phyloP scores from a whole-genome alignment of 2,113 vertebrate species.

The Xerus inauris region DNA sequence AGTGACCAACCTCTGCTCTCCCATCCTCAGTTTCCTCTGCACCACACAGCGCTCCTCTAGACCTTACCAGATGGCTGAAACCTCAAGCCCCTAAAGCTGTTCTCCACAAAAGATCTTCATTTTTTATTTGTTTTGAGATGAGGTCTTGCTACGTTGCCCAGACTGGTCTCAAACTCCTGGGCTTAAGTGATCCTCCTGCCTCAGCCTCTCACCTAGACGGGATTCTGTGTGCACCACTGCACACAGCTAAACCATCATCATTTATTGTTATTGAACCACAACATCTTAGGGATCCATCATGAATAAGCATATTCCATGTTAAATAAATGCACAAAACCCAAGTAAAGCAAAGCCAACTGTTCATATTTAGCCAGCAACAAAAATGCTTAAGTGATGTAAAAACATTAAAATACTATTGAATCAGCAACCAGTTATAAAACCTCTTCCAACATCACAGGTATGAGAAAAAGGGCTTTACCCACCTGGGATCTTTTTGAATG shows the following conservation, averaged over 20 bases:
- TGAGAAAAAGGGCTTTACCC: conserved; percentile 84
- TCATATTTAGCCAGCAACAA: not conserved
- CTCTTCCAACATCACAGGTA: conserved; percentile 28
- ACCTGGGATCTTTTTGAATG: conserved; percentile 99
- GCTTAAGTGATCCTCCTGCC: not conserved
- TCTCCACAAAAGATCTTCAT: not conserved
- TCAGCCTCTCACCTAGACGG: not conserved
- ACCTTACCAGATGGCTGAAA: not conserved
- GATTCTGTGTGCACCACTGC: not conserved
- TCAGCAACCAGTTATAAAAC: not conserved
- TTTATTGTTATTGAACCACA: not conserved
- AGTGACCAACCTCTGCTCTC: not conserved
- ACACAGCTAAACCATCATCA: not conserved
- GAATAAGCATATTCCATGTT: not conserved
- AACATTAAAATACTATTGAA: not conserved
- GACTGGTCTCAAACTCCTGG: not conserved
- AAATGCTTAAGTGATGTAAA: rapidly evolving
- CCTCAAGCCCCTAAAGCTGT: not conserved
- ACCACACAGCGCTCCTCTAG: not conserved
- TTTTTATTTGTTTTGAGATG: not conserved
- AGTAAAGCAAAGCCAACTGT: not conserved
- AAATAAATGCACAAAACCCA: not conserved
- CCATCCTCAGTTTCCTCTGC: rapidly evolving
- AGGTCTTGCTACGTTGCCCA: not conserved
- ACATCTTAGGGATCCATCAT: not conserved